Percentiles rank a stretch among this genome's conserved stretches.
Conservation (phyloP, 2,797 vertebrate species). For the Hozukius guyotensis region DNA sequence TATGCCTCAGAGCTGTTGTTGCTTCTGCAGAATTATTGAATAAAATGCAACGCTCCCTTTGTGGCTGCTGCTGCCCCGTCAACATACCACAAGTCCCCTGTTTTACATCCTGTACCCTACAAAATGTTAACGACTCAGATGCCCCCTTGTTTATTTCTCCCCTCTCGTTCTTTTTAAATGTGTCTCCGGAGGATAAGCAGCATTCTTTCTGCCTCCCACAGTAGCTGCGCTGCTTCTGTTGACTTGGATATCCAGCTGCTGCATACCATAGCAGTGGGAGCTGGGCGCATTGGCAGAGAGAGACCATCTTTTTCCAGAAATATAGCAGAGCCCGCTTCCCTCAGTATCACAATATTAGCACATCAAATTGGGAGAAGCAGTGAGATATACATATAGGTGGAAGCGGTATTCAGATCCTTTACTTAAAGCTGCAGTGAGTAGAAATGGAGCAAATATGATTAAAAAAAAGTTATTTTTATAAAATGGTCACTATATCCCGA, state of each 20-base stretch:
- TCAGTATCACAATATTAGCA: not conserved
- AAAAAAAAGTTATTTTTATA: too few relatives aligned
- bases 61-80: not conserved
- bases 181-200: constrained; percentile 21
- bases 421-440: not conserved
- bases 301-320: not conserved
- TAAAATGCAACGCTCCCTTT: not conserved
- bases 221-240: constrained; percentile 6
- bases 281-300: not conserved
- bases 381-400: not conserved
- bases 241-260: constrained; percentile 16
- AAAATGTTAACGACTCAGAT: constrained; percentile 3
- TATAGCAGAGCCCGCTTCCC: not conserved
- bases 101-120: not conserved
- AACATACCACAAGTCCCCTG: not conserved
- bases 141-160: constrained; percentile 14
- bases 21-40: not conserved
- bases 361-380: not conserved
- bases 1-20: constrained; percentile 4
- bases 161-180: constrained; percentile 18
- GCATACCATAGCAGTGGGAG: constrained; percentile 2
- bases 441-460: rapidly evolving
- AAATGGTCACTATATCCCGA: too few relatives aligned
- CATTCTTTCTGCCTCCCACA: constrained; percentile 27
- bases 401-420: not conserved